Percentiles rank a stretch among this genome's conserved stretches.
Evolutionary conservation across 2,888 invertebrate species (phyloP).

Genomic region (Alentia gelatinosa): DNA sequence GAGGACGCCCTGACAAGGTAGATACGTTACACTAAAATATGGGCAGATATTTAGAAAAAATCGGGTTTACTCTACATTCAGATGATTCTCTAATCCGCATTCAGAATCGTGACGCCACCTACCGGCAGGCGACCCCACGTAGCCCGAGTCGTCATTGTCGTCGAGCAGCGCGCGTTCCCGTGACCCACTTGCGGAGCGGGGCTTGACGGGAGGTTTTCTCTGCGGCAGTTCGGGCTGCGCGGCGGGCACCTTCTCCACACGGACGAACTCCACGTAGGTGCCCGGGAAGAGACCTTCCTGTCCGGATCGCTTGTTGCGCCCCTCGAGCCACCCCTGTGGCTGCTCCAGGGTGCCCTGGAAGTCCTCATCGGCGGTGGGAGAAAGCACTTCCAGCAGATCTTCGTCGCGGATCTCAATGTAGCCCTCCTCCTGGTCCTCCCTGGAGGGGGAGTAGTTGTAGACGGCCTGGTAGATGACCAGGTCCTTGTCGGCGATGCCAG

Average conservation of each 20-base stretch:
- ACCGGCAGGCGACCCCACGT: constrained; percentile 42
- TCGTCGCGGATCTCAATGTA: constrained; percentile 53
- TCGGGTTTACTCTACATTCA: no score
- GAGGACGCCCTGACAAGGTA: no score
- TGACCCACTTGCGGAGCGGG: neutral
- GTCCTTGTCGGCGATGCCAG: neutral
- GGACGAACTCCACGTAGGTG: constrained; percentile 48
- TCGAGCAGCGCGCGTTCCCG: neutral
- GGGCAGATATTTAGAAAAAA: no score
- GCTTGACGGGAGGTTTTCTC: neutral
- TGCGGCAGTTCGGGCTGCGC: neutral
- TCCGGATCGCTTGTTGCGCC: neutral
- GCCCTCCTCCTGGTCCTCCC: constrained; percentile 53
- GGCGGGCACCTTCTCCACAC: neutral
- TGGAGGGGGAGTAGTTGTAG: constrained; percentile 49
- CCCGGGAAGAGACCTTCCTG: constrained; percentile 50
- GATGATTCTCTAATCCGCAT: no score
- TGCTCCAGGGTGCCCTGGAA: constrained; percentile 46
- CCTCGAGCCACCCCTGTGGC: constrained; percentile 53
- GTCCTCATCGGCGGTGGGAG: neutral
- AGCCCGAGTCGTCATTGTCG: constrained; percentile 23
- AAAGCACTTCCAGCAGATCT: constrained; percentile 51
- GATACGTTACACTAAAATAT: no score
- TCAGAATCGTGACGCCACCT: no score
- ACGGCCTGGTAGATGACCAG: constrained; percentile 25